Conservation (phyloP, 2,888 invertebrate genomes). For the Watsonalla binaria region DNA sequence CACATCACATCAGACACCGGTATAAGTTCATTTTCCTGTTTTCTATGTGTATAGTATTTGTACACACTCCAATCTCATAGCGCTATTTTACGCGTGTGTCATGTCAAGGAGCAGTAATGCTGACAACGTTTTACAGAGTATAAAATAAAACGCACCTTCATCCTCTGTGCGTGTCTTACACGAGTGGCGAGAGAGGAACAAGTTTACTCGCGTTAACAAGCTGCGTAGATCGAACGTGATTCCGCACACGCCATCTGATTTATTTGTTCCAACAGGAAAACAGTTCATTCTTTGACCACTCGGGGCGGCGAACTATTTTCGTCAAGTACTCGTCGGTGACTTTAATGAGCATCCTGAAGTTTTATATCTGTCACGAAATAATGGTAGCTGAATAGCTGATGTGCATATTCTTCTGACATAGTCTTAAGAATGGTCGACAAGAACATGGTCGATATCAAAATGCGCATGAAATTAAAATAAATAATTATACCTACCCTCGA, state of each 20-base stretch:
- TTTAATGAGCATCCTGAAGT: background rate
- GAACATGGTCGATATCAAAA: too few relatives aligned
- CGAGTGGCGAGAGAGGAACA: slow-evolving; percentile 32
- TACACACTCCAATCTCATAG: too few relatives aligned
- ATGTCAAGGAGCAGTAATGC: too few relatives aligned
- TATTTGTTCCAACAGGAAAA: slow-evolving; percentile 47
- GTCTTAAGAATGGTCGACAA: too few relatives aligned
- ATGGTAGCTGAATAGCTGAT: background rate
- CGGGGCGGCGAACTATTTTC: slow-evolving; percentile 4
- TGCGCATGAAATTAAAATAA: too few relatives aligned
- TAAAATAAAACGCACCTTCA: slow-evolving; percentile 14
- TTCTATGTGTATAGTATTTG: too few relatives aligned
- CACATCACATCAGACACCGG: too few relatives aligned
- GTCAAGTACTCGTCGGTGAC: background rate
- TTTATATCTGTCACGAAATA: background rate
- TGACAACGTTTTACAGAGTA: too few relatives aligned
- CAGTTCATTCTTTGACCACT: slow-evolving; percentile 22
- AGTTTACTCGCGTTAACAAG: slow-evolving; percentile 64
- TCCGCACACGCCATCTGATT: slow-evolving; percentile 58
- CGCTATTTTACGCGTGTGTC: too few relatives aligned
- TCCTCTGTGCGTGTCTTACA: slow-evolving; percentile 13
- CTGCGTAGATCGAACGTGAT: slow-evolving; percentile 62
- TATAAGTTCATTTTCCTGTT: too few relatives aligned
- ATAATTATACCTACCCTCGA: too few relatives aligned
- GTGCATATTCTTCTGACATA: too few relatives aligned